Evolutionary conservation across 2,888 invertebrate genomes (phyloP), one percentile per base, ranked within the genome.

Genomic region (Drosophila falleni): DNA sequence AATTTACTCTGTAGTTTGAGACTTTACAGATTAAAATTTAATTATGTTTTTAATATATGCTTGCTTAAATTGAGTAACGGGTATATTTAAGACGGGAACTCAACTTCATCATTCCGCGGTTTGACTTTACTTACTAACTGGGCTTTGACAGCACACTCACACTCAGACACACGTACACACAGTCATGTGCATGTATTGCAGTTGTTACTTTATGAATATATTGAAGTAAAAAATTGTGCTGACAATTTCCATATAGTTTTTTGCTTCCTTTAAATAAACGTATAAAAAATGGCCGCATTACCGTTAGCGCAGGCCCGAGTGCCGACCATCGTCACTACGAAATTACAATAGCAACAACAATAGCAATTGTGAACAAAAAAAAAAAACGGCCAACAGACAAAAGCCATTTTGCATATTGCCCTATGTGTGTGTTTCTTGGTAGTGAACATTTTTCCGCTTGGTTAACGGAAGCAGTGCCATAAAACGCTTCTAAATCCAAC

Each of bases 361-460:
- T 11, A 58, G 39, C 47, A 37, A 37, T 33, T 50, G 47, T n/a
- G 62, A 50, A n/a, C 55, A 56, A 16, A 47, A 53, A 41, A 56
- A 16, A 47, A 53, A 41, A 37, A 47, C 35, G 29, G 26, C 39
- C 47, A 77, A 68, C 74, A 69, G 46, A 83, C 56, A 69, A 69
- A 72, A 78, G 62, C 74, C 80, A 72, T 66, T 85, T 78, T 70
- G 81, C 81, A 81, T 81, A 74, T 70, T 60, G 42, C 53, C 62
- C 46, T n/a, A n/a, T 33, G 29, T 55, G 31, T 72, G 67, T 62
- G 58, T 33, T 35, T 35, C 62, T 64, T 71, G 65, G 69, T 72
- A 79, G 74, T 81, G 71, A 78, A 78, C 77, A 80, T 80, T 82
- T 82, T 82, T 85, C 79, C 76, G 87, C 84, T 81, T 81, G 83